phyloP scores from a whole-genome alignment of 1,140 invertebrate genomes.

The Drosophila funebris region DNA sequence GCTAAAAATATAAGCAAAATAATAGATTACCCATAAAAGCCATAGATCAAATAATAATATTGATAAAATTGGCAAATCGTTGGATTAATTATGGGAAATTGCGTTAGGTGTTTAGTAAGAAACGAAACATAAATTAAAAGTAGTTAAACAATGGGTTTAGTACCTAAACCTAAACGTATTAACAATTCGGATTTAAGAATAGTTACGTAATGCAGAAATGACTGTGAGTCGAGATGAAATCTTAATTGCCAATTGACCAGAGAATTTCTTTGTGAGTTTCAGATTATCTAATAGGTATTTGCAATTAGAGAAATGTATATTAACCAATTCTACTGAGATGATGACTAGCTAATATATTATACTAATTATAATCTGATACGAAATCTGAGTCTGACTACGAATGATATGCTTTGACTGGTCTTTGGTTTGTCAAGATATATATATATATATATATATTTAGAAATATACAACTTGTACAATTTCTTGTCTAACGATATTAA shows the following conservation, averaged over 20 bases:
- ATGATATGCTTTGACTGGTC: slow-evolving; percentile 50
- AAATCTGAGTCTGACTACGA: slow-evolving; percentile 18
- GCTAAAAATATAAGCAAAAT: slow-evolving; percentile 67
- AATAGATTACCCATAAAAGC: slow-evolving; percentile 27
- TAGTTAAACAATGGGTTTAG: background rate
- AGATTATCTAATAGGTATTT: slow-evolving; percentile 3
- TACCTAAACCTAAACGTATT: slow-evolving; percentile 20
- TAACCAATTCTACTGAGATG: slow-evolving; percentile 19
- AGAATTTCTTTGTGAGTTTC: slow-evolving; percentile 2
- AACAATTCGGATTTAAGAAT: background rate
- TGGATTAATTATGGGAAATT: background rate
- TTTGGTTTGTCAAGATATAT: slow-evolving; percentile 31
- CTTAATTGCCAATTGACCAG: slow-evolving; percentile 21
- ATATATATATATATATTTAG: slow-evolving; percentile 24
- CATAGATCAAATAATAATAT: slow-evolving; percentile 4
- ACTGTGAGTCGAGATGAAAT: slow-evolving; percentile 25
- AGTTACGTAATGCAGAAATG: slow-evolving; percentile 15
- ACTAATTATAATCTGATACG: slow-evolving; percentile 7
- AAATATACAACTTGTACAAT: slow-evolving; percentile 29
- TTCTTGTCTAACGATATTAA: slow-evolving; percentile 8
- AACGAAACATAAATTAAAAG: background rate
- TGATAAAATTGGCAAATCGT: background rate
- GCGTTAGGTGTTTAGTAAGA: background rate
- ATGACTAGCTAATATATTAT: slow-evolving; percentile 7
- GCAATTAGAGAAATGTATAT: background rate